Evolutionary conservation across 2,797 vertebrate species (phyloP).

Genomic region (Megalops cyprinoides): DNA sequence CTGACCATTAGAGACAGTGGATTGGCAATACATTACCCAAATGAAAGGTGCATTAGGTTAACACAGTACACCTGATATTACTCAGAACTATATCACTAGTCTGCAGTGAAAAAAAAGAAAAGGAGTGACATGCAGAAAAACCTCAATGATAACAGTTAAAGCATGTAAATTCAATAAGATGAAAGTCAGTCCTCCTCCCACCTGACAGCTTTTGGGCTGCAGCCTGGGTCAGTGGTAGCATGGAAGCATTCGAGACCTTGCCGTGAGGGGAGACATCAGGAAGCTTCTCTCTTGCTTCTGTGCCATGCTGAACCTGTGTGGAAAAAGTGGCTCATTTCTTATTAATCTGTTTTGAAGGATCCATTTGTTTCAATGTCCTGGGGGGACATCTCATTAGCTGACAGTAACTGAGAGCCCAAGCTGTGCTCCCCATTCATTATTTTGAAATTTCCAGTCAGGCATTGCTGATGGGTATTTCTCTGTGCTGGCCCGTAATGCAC

Average conservation of each 20-base stretch:
- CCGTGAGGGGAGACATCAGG: background rate
- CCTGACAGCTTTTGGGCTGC: background rate
- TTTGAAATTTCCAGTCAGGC: constrained; percentile 1
- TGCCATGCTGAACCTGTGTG: background rate
- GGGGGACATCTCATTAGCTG: constrained; percentile 21
- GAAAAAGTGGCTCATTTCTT: background rate
- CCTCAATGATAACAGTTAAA: background rate
- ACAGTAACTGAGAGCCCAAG: constrained; percentile 9
- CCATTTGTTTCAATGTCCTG: constrained; percentile 24
- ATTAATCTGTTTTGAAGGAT: constrained; percentile 22
- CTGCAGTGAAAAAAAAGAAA: background rate
- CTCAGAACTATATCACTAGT: background rate
- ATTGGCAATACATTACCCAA: background rate
- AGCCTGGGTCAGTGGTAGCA: background rate
- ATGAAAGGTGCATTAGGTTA: background rate
- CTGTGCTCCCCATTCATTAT: constrained; percentile 20
- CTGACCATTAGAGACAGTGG: background rate
- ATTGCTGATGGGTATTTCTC: constrained; percentile 7
- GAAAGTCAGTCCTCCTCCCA: background rate
- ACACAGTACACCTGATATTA: background rate
- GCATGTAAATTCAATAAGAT: background rate
- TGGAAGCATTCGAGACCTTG: background rate
- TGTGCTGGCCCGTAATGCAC: background rate
- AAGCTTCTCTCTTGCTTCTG: background rate
- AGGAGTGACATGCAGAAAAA: background rate